These are phyloP conservation scores for Dexiosoma caninum DNA, from an alignment of 2,888 invertebrate genomes.

Conservation along the genomic window DNA sequence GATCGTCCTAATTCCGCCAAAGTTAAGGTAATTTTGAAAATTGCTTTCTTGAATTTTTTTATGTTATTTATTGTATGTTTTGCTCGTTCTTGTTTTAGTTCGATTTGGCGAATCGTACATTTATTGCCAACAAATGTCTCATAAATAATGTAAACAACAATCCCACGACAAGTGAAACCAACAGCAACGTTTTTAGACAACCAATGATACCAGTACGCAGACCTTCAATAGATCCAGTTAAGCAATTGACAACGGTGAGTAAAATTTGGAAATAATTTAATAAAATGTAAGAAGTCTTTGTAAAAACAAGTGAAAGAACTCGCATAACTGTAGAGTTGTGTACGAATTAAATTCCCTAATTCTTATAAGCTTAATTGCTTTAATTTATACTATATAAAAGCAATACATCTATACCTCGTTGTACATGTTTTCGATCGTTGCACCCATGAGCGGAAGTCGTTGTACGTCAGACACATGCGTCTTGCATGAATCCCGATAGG, in stretches of 20 bases:
- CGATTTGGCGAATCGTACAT: slow-evolving; percentile 68
- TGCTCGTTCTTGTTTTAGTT: slow-evolving; percentile 58
- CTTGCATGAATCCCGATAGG: no score
- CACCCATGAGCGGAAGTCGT: no score
- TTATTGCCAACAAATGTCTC: slow-evolving; percentile 70
- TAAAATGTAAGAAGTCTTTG: neutral
- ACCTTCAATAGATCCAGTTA: slow-evolving; percentile 72
- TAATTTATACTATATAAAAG: no score
- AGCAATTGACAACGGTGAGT: slow-evolving; percentile 72
- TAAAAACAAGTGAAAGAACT: neutral
- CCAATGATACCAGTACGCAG: slow-evolving; percentile 73
- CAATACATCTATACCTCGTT: no score
- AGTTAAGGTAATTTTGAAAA: slow-evolving; percentile 64
- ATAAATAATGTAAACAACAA: slow-evolving; percentile 56
- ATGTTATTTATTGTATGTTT: neutral
- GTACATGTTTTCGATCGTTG: no score
- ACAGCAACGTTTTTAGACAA: slow-evolving; percentile 69
- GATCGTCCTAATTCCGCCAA: slow-evolving; percentile 70
- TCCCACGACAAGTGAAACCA: neutral
- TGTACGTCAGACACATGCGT: no score
- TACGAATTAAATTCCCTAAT: no score
- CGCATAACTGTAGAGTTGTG: no score
- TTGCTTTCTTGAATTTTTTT: neutral
- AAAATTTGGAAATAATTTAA: neutral
- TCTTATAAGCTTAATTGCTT: no score